Evolutionary conservation across 2,113 vertebrate genomes (phyloP).

Genomic region (Tylochromis polylepis): DNA sequence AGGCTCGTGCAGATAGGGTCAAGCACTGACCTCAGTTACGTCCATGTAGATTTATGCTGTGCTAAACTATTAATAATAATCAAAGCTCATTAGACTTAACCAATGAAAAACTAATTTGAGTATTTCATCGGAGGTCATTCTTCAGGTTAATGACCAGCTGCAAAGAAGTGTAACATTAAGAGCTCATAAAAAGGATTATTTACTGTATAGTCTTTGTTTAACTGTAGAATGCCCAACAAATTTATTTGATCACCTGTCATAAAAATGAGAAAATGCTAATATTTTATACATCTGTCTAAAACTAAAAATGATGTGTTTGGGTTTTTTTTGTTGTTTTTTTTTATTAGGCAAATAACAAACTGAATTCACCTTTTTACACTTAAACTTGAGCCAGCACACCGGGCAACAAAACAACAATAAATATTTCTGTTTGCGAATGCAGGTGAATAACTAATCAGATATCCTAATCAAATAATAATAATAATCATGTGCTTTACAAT

Average conservation of each 20-base stretch:
- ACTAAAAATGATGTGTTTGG: neutral
- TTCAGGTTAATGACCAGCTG: neutral
- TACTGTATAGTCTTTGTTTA: neutral
- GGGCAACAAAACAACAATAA: too few relatives aligned
- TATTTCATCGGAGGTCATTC: neutral
- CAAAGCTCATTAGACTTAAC: conserved; percentile 1
- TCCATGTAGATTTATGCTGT: conserved; percentile 5
- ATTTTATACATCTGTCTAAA: neutral
- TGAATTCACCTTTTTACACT: neutral
- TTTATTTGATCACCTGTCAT: neutral
- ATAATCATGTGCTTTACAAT: neutral
- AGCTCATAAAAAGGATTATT: neutral
- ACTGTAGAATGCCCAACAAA: too few relatives aligned
- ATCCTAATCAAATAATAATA: neutral
- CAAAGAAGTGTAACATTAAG: neutral
- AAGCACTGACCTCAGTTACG: neutral
- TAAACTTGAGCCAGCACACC: too few relatives aligned
- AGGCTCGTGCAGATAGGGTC: neutral
- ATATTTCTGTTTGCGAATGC: too few relatives aligned
- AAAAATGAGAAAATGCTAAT: neutral
- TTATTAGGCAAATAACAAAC: neutral
- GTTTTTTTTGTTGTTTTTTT: too few relatives aligned
- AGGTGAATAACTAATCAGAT: neutral
- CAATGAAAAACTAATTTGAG: neutral
- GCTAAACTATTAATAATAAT: neutral